Evolutionary conservation across 1,140 invertebrate species (phyloP), one percentile per base, ranked within the genome.

Genomic region (Drosophila albomicans): DNA sequence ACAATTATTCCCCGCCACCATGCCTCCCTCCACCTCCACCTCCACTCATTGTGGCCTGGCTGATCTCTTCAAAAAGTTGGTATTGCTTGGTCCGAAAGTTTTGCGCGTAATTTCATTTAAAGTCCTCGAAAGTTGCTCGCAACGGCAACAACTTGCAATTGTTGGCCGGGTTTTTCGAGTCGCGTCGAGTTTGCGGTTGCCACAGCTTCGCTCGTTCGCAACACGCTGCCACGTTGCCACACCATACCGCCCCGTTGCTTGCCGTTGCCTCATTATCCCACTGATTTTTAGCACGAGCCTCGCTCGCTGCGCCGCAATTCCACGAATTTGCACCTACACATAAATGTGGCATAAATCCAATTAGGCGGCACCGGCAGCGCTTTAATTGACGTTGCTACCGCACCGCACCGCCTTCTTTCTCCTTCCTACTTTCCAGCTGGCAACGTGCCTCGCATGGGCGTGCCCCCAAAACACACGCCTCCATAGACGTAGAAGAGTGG

Each of bases 321-420:
- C 72, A 66, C 61, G 70, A 88, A 88, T 84, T 88, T 84, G 56
- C 84, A 88, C 84, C 84, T 88, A 79, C 78, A 80, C 77, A 87
- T 87, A 87, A 88, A 88, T 88, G 84, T 84, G 84, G 85, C 85
- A 88, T 88, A 88, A 87, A 89, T 88, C 84, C 84, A 88, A 88
- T 88, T 88, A 88, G 84, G 78, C 74, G 74, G 70, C 85, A 81
- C 74, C 67, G 80, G 84, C 80, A 80, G 71, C 85, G 81, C 80
- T 88, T 88, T 88, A 88, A 88, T 88, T 88, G 84, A 89, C 80
- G 81, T 79, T 73, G 73, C 79, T 79, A 25, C 46, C 52, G 28
- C 51, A 15, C 8, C 5, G 16, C 16, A 0, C 25, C 13, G 0
- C n/a, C 38, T n/a, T 25, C 11, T 10, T 38, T 25, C 20, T 25